phyloP scores from a whole-genome alignment of 2,888 invertebrate genomes.

The Tupiocoris notatus region DNA sequence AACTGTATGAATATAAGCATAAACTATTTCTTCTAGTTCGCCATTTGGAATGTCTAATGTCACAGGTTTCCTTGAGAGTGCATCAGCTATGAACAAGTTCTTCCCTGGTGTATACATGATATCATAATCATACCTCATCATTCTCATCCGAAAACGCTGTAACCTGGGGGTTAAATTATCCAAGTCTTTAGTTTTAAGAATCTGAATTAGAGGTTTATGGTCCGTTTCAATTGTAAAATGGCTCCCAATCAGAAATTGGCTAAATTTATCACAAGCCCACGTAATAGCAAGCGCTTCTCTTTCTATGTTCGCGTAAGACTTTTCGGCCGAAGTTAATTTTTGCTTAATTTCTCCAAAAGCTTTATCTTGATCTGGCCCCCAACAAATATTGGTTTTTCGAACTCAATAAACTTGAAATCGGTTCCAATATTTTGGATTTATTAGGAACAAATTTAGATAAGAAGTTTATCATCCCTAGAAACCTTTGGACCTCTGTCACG shows the following conservation, averaged over 20 bases:
- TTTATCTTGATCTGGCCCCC: too few relatives aligned
- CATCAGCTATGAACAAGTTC: too few relatives aligned
- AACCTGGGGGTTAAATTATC: slow-evolving; percentile 13
- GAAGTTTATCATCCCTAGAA: slow-evolving; percentile 36
- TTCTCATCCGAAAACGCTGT: slow-evolving; percentile 17
- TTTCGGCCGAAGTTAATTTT: too few relatives aligned
- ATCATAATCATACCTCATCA: too few relatives aligned
- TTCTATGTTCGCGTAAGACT: slow-evolving; percentile 4
- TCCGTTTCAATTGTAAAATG: slow-evolving; percentile 13
- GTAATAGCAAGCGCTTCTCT: slow-evolving; percentile 10
- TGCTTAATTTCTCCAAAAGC: too few relatives aligned
- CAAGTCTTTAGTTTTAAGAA: neutral
- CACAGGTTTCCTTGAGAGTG: slow-evolving; percentile 2
- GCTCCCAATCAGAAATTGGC: neutral
- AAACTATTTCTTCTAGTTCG: slow-evolving; percentile 14
- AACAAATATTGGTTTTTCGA: slow-evolving; percentile 33
- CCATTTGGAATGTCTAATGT: neutral
- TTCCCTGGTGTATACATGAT: too few relatives aligned
- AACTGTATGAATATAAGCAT: slow-evolving; percentile 9
- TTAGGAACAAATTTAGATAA: slow-evolving; percentile 42
- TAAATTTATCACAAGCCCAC: slow-evolving; percentile 14
- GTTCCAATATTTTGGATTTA: slow-evolving; percentile 24
- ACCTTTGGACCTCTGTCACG: slow-evolving; percentile 35
- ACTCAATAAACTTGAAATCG: slow-evolving; percentile 34
- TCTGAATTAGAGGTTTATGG: slow-evolving; percentile 19